These are phyloP conservation scores for Melanocharis versteri DNA, from an alignment of 2,113 vertebrate genomes.

Conservation along the genomic window DNA sequence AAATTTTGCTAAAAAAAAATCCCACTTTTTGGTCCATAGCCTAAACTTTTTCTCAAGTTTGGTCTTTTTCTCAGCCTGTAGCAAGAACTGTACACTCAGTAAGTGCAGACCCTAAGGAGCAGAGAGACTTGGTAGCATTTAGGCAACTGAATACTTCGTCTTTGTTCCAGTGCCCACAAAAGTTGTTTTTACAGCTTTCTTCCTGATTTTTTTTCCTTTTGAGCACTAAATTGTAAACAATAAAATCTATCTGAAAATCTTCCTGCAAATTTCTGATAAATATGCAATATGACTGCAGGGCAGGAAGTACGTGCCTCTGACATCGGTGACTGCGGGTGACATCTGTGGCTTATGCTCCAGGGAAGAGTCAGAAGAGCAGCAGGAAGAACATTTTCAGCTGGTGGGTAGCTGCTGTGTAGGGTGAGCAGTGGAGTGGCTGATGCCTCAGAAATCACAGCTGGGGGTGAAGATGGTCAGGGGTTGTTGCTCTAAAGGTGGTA, in stretches of 20 bases:
- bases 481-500: neutral
- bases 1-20: fast-evolving
- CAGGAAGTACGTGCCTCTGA: neutral
- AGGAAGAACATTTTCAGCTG: neutral
- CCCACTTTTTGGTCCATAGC: neutral
- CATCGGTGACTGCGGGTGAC: neutral
- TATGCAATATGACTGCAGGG: neutral
- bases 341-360: neutral
- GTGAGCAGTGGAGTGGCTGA: neutral
- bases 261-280: neutral
- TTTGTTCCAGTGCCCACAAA: neutral
- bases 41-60: neutral
- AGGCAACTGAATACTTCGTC: neutral
- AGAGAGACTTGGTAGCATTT: neutral
- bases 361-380: neutral
- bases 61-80: neutral
- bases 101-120: neutral
- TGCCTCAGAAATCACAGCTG: neutral
- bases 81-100: neutral
- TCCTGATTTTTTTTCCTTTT: neutral
- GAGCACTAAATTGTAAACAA: neutral
- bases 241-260: neutral
- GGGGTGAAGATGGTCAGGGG: too few species aligned
- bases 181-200: neutral
- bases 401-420: neutral